Evolutionary conservation across 2,888 invertebrate genomes (phyloP), one percentile per base, ranked within the genome.

Genomic region (Cephus spinipes): DNA sequence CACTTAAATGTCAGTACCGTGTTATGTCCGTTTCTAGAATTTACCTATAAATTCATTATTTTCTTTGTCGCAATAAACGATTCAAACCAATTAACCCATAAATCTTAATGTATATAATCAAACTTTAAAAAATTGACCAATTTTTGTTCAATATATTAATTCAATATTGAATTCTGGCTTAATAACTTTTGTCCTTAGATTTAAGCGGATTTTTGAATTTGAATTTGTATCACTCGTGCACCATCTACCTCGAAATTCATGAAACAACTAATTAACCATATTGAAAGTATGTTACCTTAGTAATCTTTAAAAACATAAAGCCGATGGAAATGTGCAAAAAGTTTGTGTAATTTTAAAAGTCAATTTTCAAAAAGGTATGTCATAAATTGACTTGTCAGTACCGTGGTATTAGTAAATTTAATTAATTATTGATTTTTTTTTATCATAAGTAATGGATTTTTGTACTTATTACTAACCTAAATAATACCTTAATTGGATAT

Each of bases 1-100:
- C 73, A 78, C 78, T 78, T 79, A 76, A 79, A 79, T 79, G 76
- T 79, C 75, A 78, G 77, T 78, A 76, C 79, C 78, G 78, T 79
- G 75, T 78, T 68, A 75, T 78, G 78, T 78, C 35, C 35, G 2
- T 35, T 35, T 35, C 35, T 35, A 35, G 0, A 35, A 35, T 35
- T 35, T 11, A 35, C 11, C 35, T 35, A 11, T 35, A 35, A 9
- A 35, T 35, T 35, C 3, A 35, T 35, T 35, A 35, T 35, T 35
- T 35, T 35, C 11, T 35, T 35, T 35, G 35, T 35, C 35, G 35
- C 11, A 35, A 35, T 35, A 35, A 35, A 11, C 35, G 35, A 35
- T 35, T 35, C 11, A 35, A 35, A 35, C 35, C 35, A 35, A 35
- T 35, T 35, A 35, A 35, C 35, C 11, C 35, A 35, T 11, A 35